Conservation (phyloP, 2,888 invertebrate genomes). For the Creontiades dilutus region DNA sequence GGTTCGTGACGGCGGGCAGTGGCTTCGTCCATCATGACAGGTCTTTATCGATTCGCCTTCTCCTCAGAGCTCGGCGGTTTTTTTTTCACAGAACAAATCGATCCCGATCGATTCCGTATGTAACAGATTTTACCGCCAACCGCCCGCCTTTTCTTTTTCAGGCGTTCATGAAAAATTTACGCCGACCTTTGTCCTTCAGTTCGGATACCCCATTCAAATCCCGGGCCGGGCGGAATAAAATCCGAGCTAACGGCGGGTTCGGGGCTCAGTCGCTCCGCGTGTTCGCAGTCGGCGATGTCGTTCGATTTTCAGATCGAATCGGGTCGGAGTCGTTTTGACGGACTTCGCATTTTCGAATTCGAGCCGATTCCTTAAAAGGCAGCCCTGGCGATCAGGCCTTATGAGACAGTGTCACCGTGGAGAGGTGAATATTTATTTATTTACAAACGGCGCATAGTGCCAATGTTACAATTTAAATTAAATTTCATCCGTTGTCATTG, state of each 20-base stretch:
- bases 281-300: background rate
- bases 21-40: background rate
- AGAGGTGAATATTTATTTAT: slow-evolving; percentile 12
- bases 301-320: background rate
- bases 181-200: background rate
- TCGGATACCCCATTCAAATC: background rate
- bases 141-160: background rate
- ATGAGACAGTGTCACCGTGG: slow-evolving; percentile 42
- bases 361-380: background rate
- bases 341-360: background rate
- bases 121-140: slow-evolving; percentile 1
- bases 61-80: background rate
- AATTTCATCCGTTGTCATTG: too few relatives aligned
- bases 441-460: too few relatives aligned
- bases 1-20: background rate
- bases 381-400: slow-evolving; percentile 53
- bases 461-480: too few relatives aligned
- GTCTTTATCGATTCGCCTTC: background rate
- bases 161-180: background rate
- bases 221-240: background rate
- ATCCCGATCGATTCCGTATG: background rate
- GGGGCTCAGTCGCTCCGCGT: background rate
- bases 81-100: background rate
- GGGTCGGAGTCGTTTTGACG: background rate
- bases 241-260: background rate